Evolutionary conservation across 2,797 vertebrate species (phyloP).

Genomic region (Myiothlypis chrysogaster): DNA sequence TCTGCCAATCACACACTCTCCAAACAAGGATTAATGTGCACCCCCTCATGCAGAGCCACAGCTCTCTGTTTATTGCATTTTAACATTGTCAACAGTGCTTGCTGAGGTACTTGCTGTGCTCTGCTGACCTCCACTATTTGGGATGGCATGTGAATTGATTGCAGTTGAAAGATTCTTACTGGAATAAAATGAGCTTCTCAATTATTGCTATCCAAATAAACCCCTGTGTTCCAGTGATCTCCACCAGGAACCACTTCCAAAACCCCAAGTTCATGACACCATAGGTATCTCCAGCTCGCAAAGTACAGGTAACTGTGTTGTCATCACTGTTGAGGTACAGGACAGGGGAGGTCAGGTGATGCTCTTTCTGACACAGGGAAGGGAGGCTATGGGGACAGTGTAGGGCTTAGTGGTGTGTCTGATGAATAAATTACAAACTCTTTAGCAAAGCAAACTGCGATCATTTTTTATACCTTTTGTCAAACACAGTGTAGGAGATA

Average conservation of each 20-base stretch:
- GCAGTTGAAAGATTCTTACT: constrained; percentile 80
- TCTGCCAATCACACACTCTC: constrained; percentile 59
- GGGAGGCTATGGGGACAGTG: background rate
- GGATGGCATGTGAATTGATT: constrained; percentile 78
- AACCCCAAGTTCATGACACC: constrained; percentile 54
- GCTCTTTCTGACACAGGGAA: background rate
- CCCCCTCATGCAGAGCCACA: constrained; percentile 41
- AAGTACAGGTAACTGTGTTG: constrained; percentile 44
- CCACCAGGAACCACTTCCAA: constrained; percentile 54
- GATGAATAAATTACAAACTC: background rate
- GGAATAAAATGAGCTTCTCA: constrained; percentile 83
- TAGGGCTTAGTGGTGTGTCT: background rate
- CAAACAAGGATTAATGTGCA: constrained; percentile 52
- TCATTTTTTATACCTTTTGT: constrained; percentile 10
- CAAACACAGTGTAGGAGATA: background rate
- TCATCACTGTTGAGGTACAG: constrained; percentile 37
- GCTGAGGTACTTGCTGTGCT: constrained; percentile 35
- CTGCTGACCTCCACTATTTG: constrained; percentile 79
- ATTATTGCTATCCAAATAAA: constrained; percentile 77
- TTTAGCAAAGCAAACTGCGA: background rate
- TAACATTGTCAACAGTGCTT: constrained; percentile 63
- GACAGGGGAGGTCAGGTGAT: constrained; percentile 44
- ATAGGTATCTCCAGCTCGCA: constrained; percentile 57
- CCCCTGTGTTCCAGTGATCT: constrained; percentile 58
- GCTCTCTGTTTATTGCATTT: constrained; percentile 42